A percentile compares a stretch with the other conserved stretches of the same genome.
Conservation (phyloP, 2,797 vertebrate genomes). For the Pseudochirops corinnae region DNA sequence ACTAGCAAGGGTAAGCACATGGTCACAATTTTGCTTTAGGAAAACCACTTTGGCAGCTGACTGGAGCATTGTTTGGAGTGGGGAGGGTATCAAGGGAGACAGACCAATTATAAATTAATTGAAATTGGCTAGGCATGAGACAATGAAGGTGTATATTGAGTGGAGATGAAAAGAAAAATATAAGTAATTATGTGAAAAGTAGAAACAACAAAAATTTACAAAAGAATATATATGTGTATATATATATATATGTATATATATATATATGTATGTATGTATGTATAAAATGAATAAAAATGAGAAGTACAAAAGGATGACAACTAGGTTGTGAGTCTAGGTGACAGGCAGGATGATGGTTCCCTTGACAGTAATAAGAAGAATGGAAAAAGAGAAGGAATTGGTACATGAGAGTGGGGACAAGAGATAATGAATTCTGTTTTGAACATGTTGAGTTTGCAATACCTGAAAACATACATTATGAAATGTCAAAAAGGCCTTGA, state of each 20-base stretch:
- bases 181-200: background rate
- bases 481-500: background rate
- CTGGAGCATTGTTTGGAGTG: background rate
- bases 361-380: background rate
- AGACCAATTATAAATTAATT: background rate
- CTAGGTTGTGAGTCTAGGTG: background rate
- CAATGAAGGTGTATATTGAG: background rate
- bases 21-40: background rate
- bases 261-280: too few species aligned
- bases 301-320: background rate
- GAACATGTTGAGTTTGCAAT: background rate
- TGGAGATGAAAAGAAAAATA: background rate
- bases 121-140: background rate
- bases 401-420: background rate
- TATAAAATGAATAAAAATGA: background rate
- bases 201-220: background rate
- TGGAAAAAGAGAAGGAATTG: background rate
- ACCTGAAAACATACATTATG: background rate
- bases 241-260: too few species aligned
- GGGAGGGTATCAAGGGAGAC: background rate
- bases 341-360: background rate
- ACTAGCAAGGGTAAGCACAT: background rate
- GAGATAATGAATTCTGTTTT: background rate
- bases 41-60: background rate
- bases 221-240: background rate